phyloP scores from a whole-genome alignment of 2,888 invertebrate genomes.

The Drosophila colorata region DNA sequence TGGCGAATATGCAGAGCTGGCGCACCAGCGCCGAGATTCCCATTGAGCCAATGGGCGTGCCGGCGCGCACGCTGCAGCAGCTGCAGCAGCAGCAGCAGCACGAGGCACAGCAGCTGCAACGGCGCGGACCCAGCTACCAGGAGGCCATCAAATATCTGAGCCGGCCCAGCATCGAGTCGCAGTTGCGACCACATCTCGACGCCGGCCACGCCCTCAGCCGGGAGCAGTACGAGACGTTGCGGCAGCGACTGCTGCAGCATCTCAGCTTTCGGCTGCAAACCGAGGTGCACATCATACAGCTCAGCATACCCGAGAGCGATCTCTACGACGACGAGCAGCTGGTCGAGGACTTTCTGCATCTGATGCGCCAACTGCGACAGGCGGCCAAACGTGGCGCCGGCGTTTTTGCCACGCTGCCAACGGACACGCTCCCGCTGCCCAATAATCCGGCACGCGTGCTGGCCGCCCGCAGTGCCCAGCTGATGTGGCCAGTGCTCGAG shows the following conservation, averaged over 20 bases:
- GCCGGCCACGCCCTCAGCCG: constrained; percentile 35
- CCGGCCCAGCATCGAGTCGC: constrained; percentile 51
- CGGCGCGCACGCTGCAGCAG: constrained; percentile 21
- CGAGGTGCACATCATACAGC: constrained; percentile 79
- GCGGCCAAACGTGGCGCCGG: constrained; percentile 17
- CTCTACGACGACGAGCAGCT: constrained; percentile 80
- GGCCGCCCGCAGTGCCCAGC: constrained; percentile 73
- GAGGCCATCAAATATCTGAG: constrained; percentile 51
- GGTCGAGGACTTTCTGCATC: constrained; percentile 72
- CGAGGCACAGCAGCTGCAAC: constrained; percentile 30
- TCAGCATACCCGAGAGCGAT: constrained; percentile 81
- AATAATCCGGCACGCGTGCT: constrained; percentile 73
- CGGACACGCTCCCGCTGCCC: constrained; percentile 63
- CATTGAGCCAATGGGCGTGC: constrained; percentile 36
- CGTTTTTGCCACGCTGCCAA: constrained; percentile 47
- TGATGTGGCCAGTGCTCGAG: constrained; percentile 75
- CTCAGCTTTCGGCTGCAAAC: constrained; percentile 71
- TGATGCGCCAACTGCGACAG: constrained; percentile 62
- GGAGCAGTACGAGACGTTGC: constrained; percentile 56
- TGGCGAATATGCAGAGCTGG: constrained; percentile 36
- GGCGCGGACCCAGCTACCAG: constrained; percentile 51
- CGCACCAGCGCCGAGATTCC: constrained; percentile 25
- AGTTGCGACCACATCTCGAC: constrained; percentile 56
- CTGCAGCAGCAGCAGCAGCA: constrained; percentile 36
- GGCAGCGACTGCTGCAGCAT: constrained; percentile 66